These are phyloP conservation scores for Conomelus anceps DNA, from an alignment of 2,888 invertebrate species.

Conservation along the genomic window DNA sequence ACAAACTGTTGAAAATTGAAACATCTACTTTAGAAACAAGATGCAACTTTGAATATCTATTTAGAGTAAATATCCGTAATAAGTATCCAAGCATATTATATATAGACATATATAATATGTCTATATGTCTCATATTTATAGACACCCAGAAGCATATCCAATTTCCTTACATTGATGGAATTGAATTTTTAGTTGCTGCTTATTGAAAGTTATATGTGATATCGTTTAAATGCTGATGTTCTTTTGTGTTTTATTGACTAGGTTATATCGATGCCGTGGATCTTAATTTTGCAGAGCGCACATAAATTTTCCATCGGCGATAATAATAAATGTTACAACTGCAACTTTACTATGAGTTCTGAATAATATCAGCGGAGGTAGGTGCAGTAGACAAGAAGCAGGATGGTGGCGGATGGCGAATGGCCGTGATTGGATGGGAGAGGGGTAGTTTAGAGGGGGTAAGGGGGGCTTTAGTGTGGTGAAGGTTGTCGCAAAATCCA, in stretches of 20 bases:
- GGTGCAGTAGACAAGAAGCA: background rate
- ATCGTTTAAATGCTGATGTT: background rate
- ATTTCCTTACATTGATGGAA: background rate
- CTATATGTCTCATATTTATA: too few species aligned
- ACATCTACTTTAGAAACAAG: too few species aligned
- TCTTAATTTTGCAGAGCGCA: background rate
- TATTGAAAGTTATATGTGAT: background rate
- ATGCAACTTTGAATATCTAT: too few species aligned
- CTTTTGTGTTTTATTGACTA: background rate
- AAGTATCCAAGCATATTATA: too few species aligned
- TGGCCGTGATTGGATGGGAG: background rate
- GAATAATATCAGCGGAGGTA: background rate
- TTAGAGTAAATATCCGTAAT: too few species aligned
- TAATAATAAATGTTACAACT: background rate
- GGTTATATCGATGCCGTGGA: background rate
- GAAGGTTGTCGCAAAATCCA: background rate
- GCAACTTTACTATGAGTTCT: background rate
- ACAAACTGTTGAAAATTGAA: too few species aligned
- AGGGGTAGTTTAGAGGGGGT: background rate
- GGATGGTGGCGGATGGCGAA: background rate
- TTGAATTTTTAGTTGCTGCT: background rate
- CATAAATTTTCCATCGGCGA: background rate
- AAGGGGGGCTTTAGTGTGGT: background rate
- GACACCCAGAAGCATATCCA: background rate
- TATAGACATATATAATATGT: too few species aligned